These are phyloP conservation scores for Cavia aperea DNA, from an alignment of 2,113 vertebrate species.

Conservation along the genomic window DNA sequence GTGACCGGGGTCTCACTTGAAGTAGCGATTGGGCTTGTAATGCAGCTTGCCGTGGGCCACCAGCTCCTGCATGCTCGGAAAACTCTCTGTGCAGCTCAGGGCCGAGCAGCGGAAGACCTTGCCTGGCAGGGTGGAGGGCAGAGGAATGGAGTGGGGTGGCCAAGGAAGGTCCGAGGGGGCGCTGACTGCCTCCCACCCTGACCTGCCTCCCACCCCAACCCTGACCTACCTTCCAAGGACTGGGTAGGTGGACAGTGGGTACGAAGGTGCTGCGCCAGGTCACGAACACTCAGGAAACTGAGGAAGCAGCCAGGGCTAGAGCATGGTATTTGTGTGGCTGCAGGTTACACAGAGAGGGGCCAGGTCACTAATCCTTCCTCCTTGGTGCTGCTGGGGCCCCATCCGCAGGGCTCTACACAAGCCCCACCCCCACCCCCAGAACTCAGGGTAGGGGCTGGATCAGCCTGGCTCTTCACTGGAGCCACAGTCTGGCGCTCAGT, in stretches of 20 bases:
- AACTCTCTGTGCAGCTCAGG: slow-evolving; percentile 80
- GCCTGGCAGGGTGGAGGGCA: slow-evolving; percentile 63
- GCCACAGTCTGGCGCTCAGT: not conserved
- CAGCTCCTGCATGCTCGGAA: slow-evolving; percentile 91
- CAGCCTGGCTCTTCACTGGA: not conserved
- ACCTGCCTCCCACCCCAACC: not conserved
- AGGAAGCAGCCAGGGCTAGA: slow-evolving; percentile 79
- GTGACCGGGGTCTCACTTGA: slow-evolving; percentile 83
- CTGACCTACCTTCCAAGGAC: slow-evolving; percentile 78
- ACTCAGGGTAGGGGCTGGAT: not conserved
- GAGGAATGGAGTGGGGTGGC: not conserved
- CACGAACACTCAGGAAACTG: slow-evolving; percentile 78
- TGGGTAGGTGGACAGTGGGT: slow-evolving; percentile 81
- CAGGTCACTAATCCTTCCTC: not conserved
- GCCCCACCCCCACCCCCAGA: not conserved
- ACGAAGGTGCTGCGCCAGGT: slow-evolving; percentile 79
- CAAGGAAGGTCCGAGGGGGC: not conserved
- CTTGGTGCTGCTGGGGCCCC: fast-evolving
- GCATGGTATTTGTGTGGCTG: slow-evolving; percentile 79
- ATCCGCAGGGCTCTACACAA: not conserved
- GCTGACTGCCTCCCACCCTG: slow-evolving; percentile 64
- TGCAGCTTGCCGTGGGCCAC: slow-evolving; percentile 92
- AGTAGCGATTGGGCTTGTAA: slow-evolving; percentile 94
- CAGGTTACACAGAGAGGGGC: slow-evolving; percentile 7
- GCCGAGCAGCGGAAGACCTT: slow-evolving; percentile 86